Percentiles rank a stretch among this genome's conserved stretches.
Evolutionary conservation across 2,113 vertebrate species (phyloP).

Genomic region (Carettochelys insculpta): DNA sequence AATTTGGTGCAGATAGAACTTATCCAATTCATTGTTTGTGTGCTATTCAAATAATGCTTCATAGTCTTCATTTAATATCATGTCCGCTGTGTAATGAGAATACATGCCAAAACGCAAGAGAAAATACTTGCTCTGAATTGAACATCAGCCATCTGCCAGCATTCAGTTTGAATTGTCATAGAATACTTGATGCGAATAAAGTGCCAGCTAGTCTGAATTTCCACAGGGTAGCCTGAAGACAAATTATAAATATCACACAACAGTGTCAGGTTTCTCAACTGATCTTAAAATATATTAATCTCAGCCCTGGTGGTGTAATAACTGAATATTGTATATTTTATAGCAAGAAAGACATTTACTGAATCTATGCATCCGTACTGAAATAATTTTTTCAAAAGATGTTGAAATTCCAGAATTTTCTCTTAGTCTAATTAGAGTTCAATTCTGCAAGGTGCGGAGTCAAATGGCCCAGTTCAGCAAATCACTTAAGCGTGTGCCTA

Average conservation of each 20-base stretch:
- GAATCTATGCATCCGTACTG: neutral
- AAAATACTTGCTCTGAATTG: neutral
- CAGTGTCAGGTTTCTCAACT: neutral
- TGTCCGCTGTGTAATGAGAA: neutral
- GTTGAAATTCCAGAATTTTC: neutral
- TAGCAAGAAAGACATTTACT: neutral
- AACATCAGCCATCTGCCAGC: neutral
- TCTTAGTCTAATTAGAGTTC: neutral
- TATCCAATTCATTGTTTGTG: neutral
- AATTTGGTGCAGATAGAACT: neutral
- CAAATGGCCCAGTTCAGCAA: rapidly evolving
- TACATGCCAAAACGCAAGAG: neutral
- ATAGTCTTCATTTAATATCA: neutral
- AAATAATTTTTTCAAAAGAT: neutral
- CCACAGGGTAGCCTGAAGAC: neutral
- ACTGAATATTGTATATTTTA: neutral
- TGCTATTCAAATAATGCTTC: neutral
- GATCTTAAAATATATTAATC: neutral
- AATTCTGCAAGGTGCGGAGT: neutral
- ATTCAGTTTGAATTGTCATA: neutral
- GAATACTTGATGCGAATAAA: neutral
- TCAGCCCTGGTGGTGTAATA: neutral
- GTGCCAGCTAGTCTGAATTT: neutral
- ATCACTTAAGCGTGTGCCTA: neutral
- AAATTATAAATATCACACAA: neutral